These are phyloP conservation scores for Caenorhabditis macrosperma DNA, from an alignment of 2,888 invertebrate species.

Conservation along the genomic window DNA sequence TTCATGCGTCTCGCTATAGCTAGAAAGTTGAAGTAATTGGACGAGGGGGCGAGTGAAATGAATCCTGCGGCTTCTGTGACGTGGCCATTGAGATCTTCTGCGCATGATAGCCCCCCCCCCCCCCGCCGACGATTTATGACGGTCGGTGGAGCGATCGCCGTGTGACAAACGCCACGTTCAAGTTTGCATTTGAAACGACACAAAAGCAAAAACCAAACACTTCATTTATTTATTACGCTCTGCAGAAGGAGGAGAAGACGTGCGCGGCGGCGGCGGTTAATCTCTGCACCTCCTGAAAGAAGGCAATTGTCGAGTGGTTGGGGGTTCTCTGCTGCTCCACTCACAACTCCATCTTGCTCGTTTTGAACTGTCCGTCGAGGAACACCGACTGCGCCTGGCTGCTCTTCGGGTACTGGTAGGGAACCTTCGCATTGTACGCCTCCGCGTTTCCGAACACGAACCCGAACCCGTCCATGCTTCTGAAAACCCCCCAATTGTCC, in stretches of 20 bases:
- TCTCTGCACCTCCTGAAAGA: slow-evolving; percentile 38
- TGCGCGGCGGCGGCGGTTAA: neutral
- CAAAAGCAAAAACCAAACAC: slow-evolving; percentile 56
- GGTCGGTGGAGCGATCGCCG: slow-evolving; percentile 9
- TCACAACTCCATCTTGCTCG: slow-evolving; percentile 34
- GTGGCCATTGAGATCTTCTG: slow-evolving; percentile 18
- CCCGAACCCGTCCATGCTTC: slow-evolving; percentile 32
- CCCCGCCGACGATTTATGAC: slow-evolving; percentile 30
- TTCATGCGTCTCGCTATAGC: neutral
- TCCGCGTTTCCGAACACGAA: slow-evolving; percentile 17
- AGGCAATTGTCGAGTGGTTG: neutral
- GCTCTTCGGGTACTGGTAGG: slow-evolving; percentile 2
- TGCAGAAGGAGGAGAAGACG: slow-evolving; percentile 10
- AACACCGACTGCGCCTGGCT: slow-evolving; percentile 21
- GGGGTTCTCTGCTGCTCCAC: neutral
- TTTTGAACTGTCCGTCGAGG: slow-evolving; percentile 42
- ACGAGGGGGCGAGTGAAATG: neutral
- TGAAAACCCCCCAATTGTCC: neutral
- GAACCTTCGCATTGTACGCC: neutral
- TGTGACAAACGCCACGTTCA: slow-evolving; percentile 46
- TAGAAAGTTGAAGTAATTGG: slow-evolving; percentile 9
- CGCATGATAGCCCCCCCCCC: slow-evolving; percentile 30
- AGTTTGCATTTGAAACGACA: slow-evolving; percentile 38
- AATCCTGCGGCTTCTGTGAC: neutral
- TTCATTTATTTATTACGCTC: slow-evolving; percentile 47